Conservation (phyloP, 92 coral and sea anemone species). For the Actinostola sp. region DNA sequence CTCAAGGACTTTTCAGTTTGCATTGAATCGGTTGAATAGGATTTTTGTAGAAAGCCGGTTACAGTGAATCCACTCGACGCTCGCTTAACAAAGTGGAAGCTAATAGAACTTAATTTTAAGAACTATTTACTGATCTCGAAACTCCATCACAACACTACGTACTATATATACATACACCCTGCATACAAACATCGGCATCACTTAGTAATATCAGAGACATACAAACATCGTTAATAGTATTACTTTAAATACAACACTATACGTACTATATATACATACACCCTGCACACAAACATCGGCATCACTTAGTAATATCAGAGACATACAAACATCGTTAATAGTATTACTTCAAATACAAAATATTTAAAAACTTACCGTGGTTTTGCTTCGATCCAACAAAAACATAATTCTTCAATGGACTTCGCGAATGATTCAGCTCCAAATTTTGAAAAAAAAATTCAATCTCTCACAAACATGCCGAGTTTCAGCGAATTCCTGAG, state of each 20-base stretch:
- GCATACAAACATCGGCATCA: no score
- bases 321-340: neutral
- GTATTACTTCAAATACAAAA: neutral
- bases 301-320: no score
- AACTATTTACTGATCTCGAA: no score
- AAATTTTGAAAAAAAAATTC: neutral
- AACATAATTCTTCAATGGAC: constrained; percentile 23
- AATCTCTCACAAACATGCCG: neutral
- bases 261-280: neutral
- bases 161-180: neutral
- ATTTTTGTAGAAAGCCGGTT: no score
- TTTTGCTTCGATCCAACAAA: constrained; percentile 57
- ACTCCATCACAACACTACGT: neutral
- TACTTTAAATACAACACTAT: neutral
- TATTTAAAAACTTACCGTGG: constrained; percentile 43
- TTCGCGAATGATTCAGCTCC: neutral
- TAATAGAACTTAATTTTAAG: no score
- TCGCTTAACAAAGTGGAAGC: no score
- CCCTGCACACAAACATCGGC: no score
- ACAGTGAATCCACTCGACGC: no score
- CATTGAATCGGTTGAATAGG: no score
- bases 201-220: no score
- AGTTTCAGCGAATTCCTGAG: neutral
- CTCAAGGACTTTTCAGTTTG: no score
- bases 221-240: neutral